These are phyloP conservation scores for Drosophila sucinea DNA, from an alignment of 1,140 invertebrate species.

Conservation along the genomic window DNA sequence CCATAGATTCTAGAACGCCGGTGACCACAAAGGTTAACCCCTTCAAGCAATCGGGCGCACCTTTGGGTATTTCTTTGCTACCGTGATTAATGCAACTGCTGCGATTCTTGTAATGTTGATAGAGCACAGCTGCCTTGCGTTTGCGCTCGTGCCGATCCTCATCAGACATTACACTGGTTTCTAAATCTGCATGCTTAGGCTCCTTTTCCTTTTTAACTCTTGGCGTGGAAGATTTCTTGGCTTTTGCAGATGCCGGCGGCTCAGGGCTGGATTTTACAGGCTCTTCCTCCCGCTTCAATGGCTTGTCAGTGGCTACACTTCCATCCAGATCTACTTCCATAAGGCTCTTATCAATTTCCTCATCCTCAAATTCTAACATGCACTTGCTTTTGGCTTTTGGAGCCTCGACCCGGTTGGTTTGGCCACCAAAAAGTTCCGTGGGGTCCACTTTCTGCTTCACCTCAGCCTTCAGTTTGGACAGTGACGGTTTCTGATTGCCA, in stretches of 20 bases:
- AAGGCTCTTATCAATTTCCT: constrained; percentile 66
- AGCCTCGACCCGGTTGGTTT: constrained; percentile 64
- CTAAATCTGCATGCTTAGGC: constrained; percentile 32
- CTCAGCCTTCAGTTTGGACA: constrained; percentile 59
- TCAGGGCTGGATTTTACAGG: constrained; percentile 16
- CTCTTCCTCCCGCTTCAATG: neutral
- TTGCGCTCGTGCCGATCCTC: constrained; percentile 87
- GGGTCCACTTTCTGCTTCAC: constrained; percentile 60
- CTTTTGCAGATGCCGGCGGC: constrained; percentile 3
- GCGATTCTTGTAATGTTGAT: constrained; percentile 89
- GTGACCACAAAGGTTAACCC: constrained; percentile 93
- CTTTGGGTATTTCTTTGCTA: constrained; percentile 92
- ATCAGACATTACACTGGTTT: constrained; percentile 84
- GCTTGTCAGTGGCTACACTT: constrained; percentile 15
- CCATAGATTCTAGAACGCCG: constrained; percentile 94
- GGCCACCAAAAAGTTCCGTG: constrained; percentile 65
- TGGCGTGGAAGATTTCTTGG: constrained; percentile 45
- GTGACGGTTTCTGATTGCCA: constrained; percentile 50
- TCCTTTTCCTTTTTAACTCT: constrained; percentile 47
- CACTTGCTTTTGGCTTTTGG: constrained; percentile 60
- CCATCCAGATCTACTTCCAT: constrained; percentile 70
- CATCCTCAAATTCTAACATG: constrained; percentile 63
- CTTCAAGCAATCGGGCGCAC: constrained; percentile 89
- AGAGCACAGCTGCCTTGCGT: constrained; percentile 86
- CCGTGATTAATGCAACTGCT: constrained; percentile 91